A percentile compares a stretch with the other conserved stretches of the same genome.
Evolutionary conservation across 53 echinoderm and acorn worm species (phyloP).

Genomic region (Crossaster papposus): DNA sequence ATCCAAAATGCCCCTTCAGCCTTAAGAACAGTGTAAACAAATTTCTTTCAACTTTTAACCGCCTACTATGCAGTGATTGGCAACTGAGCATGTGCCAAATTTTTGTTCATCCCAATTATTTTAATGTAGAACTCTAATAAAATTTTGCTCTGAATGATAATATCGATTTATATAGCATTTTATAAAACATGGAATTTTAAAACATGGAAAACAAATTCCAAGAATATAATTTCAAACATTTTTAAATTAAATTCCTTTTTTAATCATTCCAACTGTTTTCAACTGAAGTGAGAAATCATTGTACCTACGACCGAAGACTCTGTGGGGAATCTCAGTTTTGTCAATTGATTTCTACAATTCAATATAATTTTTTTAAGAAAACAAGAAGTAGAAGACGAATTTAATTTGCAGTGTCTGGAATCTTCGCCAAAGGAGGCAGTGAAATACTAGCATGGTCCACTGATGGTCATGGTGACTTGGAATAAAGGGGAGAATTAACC

Average conservation of each 20-base stretch:
- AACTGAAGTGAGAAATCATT: not conserved
- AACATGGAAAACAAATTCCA: too few species aligned
- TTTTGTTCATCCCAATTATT: not conserved
- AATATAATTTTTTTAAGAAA: not conserved
- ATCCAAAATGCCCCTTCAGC: not conserved
- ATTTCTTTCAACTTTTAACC: not conserved
- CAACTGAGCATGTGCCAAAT: not conserved
- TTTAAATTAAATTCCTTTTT: too few species aligned
- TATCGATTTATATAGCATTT: too few species aligned
- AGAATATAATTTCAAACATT: too few species aligned
- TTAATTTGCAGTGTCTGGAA: conserved; percentile 9
- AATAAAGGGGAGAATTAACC: not conserved
- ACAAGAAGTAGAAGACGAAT: not conserved
- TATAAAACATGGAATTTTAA: too few species aligned
- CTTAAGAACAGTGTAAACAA: not conserved
- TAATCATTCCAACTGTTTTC: not conserved
- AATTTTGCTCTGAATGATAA: not conserved
- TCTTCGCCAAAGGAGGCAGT: not conserved
- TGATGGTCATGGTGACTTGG: not conserved
- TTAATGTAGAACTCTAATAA: not conserved
- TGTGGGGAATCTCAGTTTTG: not conserved
- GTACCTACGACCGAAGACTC: not conserved
- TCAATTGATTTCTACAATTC: not conserved
- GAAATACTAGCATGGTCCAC: not conserved
- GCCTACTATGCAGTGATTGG: not conserved